These are phyloP conservation scores for Carcina quercana DNA, from an alignment of 2,888 invertebrate species.

Conservation along the genomic window DNA sequence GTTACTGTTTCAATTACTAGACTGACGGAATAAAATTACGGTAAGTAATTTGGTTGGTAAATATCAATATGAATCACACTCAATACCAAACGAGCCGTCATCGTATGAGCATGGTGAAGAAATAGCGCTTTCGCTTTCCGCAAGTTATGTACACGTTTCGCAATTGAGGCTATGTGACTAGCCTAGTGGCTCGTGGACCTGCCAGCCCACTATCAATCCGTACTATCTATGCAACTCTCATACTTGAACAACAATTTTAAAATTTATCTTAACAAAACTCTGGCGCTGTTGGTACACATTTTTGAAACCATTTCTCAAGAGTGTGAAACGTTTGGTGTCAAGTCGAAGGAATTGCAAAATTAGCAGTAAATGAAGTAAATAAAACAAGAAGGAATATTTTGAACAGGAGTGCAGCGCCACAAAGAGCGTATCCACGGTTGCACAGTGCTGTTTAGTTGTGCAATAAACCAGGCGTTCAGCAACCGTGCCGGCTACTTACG, in stretches of 20 bases:
- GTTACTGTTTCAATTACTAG: no score
- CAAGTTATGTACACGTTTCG: conserved; percentile 67
- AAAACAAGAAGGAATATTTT: conserved; percentile 23
- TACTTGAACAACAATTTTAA: conserved; percentile 3
- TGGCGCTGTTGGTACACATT: conserved; percentile 1
- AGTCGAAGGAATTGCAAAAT: background rate
- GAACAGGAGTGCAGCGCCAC: conserved; percentile 36
- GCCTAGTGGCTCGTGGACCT: conserved; percentile 43
- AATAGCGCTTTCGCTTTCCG: conserved; percentile 71
- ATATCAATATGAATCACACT: conserved; percentile 9
- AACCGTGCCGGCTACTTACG: conserved; percentile 32
- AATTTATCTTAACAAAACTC: background rate
- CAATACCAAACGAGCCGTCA: conserved; percentile 17
- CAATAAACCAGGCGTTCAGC: conserved; percentile 39
- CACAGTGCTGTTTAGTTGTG: conserved; percentile 29
- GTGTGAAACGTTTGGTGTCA: background rate
- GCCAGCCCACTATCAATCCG: conserved; percentile 26
- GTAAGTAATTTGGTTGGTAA: conserved; percentile 4
- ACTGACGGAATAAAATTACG: no score
- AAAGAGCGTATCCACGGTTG: conserved; percentile 22
- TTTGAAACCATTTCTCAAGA: background rate
- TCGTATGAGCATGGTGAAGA: conserved; percentile 56
- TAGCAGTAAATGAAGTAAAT: conserved; percentile 7
- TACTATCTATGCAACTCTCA: conserved; percentile 16
- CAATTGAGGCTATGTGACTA: conserved; percentile 64